A percentile compares a stretch with the other conserved stretches of the same genome.
Conservation (phyloP, 2,113 vertebrate genomes). For the Pyrgilauda ruficollis region DNA sequence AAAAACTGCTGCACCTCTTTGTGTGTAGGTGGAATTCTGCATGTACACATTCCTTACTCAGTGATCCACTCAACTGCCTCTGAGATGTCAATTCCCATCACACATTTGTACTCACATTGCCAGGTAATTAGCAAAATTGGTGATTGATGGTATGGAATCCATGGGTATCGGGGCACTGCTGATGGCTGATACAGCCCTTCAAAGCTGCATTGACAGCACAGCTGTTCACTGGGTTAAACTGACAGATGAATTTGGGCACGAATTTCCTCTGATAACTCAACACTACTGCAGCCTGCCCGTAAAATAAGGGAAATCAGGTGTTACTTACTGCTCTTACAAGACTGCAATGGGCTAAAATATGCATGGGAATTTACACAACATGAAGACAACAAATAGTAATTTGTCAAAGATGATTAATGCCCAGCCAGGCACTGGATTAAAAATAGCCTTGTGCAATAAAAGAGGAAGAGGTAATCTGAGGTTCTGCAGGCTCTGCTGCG, state of each 20-base stretch:
- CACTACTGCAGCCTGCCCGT: not conserved
- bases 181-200: not conserved
- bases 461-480: slow-evolving; percentile 28
- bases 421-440: not conserved
- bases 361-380: not conserved
- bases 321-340: not conserved
- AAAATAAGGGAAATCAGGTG: not conserved
- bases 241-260: not conserved
- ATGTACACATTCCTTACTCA: not conserved
- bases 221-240: not conserved
- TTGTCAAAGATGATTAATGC: slow-evolving; percentile 34
- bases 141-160: not conserved
- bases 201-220: not conserved
- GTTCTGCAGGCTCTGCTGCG: not conserved
- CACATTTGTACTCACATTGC: not conserved
- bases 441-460: not conserved
- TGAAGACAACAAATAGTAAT: not conserved
- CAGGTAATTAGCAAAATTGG: not conserved
- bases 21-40: not conserved
- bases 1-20: not conserved
- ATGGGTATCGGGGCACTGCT: rapidly evolving
- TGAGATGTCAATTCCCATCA: not conserved
- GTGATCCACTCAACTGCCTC: not conserved
- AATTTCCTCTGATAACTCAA: not conserved
- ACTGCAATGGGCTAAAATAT: not conserved